Evolutionary conservation across 2,113 vertebrate species (phyloP), one percentile per base, ranked within the genome.

Genomic region (Apus apus): DNA sequence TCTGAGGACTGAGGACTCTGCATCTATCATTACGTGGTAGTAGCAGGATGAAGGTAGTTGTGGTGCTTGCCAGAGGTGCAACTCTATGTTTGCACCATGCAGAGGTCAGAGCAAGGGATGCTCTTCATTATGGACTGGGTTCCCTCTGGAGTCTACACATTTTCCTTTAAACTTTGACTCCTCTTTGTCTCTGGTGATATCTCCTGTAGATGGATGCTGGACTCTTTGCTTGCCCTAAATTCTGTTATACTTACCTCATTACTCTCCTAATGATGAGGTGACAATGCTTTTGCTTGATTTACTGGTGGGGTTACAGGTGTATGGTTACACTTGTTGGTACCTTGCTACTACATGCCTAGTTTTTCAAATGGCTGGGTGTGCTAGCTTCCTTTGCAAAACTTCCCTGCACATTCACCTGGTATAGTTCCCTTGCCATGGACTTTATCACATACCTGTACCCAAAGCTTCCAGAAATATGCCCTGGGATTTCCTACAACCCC

Each of bases 321-420:
- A 92, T 84, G 88, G 96, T 94, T 94, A 82, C 92, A 93, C 94
- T 96, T 96, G 93, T 95, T 86, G 62, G 93, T 89, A 88, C 80
- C 62, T 91, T 95, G 94, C 94, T 95, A 89, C 93, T 96, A 96
- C 95, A 95, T 92, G 96, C 77, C 95, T 94, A 46, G 73, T 92
- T 94, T 97, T 96, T 95, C 94, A 90, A 96, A 76, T 0, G 20
- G 62, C 50, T 94, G 80, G 82, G 60, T 78, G 85, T 95, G 90
- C 88, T 94, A 48, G 32, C 87, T 96, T 92, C 92, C 80, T 92
- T 46, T 89, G 80, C 50, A 84, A 89, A 85, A 91, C 4, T 5
- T 86, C 78, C 46, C 80, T 80, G 51, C 48, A 60, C 76, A 57
- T 79, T 85, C 9, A 25, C 27, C 48, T 51, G 36, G 20, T n/a